A percentile compares a stretch with the other conserved stretches of the same genome.
Conservation (phyloP, 2,797 vertebrate species). For the Siniperca obscura region DNA sequence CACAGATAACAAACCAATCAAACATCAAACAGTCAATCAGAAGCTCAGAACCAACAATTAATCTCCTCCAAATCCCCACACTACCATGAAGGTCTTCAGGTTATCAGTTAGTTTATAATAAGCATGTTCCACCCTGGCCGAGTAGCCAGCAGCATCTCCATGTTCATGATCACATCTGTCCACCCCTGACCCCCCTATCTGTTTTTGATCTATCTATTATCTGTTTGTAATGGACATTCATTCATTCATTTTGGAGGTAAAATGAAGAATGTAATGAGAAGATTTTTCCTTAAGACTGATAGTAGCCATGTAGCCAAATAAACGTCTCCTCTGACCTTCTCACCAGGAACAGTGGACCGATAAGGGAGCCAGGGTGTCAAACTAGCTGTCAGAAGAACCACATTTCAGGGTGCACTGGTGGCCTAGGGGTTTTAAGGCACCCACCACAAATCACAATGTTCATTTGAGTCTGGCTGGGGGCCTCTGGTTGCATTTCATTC, state of each 20-base stretch:
- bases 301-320: not conserved
- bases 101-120: constrained; percentile 24
- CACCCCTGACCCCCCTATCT: not conserved
- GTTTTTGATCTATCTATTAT: not conserved
- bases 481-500: not conserved
- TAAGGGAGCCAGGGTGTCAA: not conserved
- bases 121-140: not conserved
- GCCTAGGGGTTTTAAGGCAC: not conserved
- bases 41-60: not conserved
- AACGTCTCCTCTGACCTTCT: constrained; percentile 4
- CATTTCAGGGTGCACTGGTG: not conserved
- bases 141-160: not conserved
- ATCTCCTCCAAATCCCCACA: constrained; percentile 6
- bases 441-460: not conserved
- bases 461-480: no score
- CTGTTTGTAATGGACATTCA: not conserved
- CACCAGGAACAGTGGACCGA: not conserved
- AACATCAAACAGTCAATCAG: constrained; percentile 4
- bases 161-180: not conserved
- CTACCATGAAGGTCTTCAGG: not conserved
- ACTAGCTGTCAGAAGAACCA: not conserved
- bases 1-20: constrained; percentile 20
- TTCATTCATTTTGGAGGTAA: not conserved
- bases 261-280: not conserved
- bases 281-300: not conserved